Base-by-base conservation (phyloP, 2,888 invertebrate species). In the Eulithis prunata region DNA sequence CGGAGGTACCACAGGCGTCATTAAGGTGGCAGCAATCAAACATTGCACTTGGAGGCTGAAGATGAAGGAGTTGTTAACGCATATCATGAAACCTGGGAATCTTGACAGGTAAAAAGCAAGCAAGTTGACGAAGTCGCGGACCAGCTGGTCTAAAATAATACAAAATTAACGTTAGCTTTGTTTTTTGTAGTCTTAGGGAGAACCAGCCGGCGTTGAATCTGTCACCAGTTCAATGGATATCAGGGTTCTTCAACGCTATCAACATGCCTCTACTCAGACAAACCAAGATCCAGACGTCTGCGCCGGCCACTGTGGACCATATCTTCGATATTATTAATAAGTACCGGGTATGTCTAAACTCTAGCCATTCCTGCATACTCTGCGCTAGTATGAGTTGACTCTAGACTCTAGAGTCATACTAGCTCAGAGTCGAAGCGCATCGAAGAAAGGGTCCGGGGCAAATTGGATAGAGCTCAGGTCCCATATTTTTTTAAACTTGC, bases 161-260 rank as follows among this genome's bases (percentile, higher is more conserved):
- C n/a, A n/a, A n/a, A 21, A 1, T 21, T 21, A 21, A 21, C 21
- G 1, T 21, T 21, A 21, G 21, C n/a, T 21, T 21, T 21, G 21
- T 21, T 32, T 38, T 10, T 41, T 41, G 8, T 41, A 41, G 41
- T 41, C 41, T 41, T 41, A 41, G 5, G 10, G 41, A 13, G 4
- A 72, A 71, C 28, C 72, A 64, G 14, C 69, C 73, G 0, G 69
- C 69, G 0, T 43, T 90, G 1, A 81, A 81, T 55, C 5, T 85
- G 11, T 81, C 89, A 0, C 85, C 90, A 0, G 76, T 88, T 1
- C 88, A 89, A 28, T 90, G 90, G 91, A 69, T 89, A 46, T 85
- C 91, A 0, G 78, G 75, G 0, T 77, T 78, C 62, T 78, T 81
- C 61, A 74, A 74, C 49, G 74, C 81, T 0, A 6, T 86, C 0